Base-by-base conservation (phyloP, 2,888 invertebrate genomes). In the Epinotia bilunana region DNA sequence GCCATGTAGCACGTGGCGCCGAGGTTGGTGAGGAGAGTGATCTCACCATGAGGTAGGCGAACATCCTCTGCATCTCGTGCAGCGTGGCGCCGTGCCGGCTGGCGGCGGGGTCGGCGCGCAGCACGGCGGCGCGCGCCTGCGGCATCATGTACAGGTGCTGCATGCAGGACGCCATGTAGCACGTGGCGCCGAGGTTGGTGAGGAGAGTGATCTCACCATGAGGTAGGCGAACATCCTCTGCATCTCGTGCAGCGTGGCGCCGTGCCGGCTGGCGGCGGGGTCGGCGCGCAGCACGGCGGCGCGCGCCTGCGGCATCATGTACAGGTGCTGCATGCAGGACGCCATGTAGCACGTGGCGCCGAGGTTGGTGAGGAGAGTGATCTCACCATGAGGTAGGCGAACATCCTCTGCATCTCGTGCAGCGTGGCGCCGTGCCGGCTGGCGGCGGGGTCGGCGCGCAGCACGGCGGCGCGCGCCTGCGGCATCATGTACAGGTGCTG, bases 1-100 rank as follows among this genome's bases (percentile, higher is more conserved):
- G 99, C 99, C 98, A 99, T 98, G 90, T 99, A 99, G 88, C 99
- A 99, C 0, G 99, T 99, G 39, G 99, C 99, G 39, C 99, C 99
- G 18, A 99, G 95, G 92, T 99, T 99, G 0, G 98, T 98, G 5
- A 99, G 94, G 28, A 1, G 16, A 28, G 46, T n/a, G n/a, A 7
- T n/a, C n/a, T 33, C 33, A 33, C 33, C 95, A 97, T 94, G 28
- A 99, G 95, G 88, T 98, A 99, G 0, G 98, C 98, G 91, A 99
- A 99, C 98, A 99, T 99, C 81, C 98, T 94, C 92, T 99, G 98
- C 84, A 99, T 93, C 90, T 99, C 99, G 73, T 96, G 95, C 72
- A 99, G 90, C 0, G 98, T 98, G 28, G 96, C 95, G 76, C 96
- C 96, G 90, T 99, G 98, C 79, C 98, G 97, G 77, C 96, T 96